Percentiles rank a stretch among this genome's conserved stretches.
Conservation (phyloP, 2,888 invertebrate genomes). For the Hyalella azteca region DNA sequence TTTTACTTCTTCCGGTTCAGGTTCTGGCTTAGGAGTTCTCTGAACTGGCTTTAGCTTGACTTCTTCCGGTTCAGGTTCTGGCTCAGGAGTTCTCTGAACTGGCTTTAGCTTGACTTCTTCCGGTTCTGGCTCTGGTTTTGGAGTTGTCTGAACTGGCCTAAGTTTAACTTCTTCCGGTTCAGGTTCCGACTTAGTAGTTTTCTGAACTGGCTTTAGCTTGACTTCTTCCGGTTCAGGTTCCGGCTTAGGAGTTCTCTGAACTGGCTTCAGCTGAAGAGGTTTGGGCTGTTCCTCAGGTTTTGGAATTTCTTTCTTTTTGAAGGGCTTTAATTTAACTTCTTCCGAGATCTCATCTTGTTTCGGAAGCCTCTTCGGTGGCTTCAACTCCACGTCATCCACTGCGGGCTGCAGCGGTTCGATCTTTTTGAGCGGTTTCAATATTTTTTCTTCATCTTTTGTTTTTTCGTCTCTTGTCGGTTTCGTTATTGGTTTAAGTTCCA, state of each 20-base stretch:
- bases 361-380: conserved; percentile 4
- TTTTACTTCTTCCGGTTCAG: conserved; percentile 28
- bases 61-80: conserved; percentile 32
- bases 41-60: not conserved
- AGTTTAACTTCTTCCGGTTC: conserved; percentile 15
- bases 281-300: not conserved
- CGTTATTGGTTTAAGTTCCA: not conserved
- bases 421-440: conserved; percentile 2
- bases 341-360: conserved; percentile 40
- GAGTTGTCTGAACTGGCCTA: not conserved
- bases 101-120: conserved; percentile 21
- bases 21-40: conserved; percentile 9
- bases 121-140: conserved; percentile 21
- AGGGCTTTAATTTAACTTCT: conserved; percentile 27
- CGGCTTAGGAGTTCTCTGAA: conserved; percentile 9
- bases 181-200: not conserved
- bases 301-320: not conserved
- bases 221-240: conserved; percentile 31
- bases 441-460: conserved; percentile 13
- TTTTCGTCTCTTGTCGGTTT: conserved; percentile 23
- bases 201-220: conserved; percentile 4
- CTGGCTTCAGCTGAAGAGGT: not conserved
- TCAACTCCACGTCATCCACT: not conserved
- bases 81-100: conserved; percentile 20
- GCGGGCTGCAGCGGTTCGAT: not conserved